Conservation (phyloP, 2,888 invertebrate genomes). For the Listrodromus nycthemerus region DNA sequence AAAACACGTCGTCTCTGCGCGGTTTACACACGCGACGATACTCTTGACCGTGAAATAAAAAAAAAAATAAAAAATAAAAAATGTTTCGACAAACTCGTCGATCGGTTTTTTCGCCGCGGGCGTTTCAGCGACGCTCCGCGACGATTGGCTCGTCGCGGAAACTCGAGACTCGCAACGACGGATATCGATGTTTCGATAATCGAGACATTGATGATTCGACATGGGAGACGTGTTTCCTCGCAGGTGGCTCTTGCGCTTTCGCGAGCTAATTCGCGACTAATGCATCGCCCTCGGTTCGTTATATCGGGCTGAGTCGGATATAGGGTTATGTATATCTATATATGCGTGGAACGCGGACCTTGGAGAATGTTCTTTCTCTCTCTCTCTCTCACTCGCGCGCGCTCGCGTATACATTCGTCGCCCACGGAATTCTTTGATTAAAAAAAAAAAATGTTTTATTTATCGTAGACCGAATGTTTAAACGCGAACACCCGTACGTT, state of each 20-base stretch:
- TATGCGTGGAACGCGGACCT: not conserved
- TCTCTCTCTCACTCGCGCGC: too few relatives aligned
- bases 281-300: slow-evolving; percentile 10
- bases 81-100: not conserved
- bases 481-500: too few relatives aligned
- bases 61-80: slow-evolving; percentile 15
- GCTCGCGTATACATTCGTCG: too few relatives aligned
- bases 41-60: not conserved
- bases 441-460: too few relatives aligned
- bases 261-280: not conserved
- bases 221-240: slow-evolving; percentile 50
- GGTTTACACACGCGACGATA: slow-evolving; percentile 5
- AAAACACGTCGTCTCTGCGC: slow-evolving; percentile 31
- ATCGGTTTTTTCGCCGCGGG: not conserved
- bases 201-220: slow-evolving; percentile 51
- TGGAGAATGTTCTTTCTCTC: slow-evolving; percentile 12
- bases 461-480: too few relatives aligned
- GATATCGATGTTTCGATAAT: not conserved
- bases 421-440: too few relatives aligned
- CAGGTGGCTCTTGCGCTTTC: too few relatives aligned
- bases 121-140: too few relatives aligned
- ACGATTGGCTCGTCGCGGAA: not conserved
- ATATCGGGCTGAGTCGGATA: slow-evolving; percentile 40
- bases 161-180: slow-evolving; percentile 38
- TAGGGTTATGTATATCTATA: not conserved